These are phyloP conservation scores for Cryptus armator DNA, from an alignment of 2,888 invertebrate genomes.

Conservation along the genomic window DNA sequence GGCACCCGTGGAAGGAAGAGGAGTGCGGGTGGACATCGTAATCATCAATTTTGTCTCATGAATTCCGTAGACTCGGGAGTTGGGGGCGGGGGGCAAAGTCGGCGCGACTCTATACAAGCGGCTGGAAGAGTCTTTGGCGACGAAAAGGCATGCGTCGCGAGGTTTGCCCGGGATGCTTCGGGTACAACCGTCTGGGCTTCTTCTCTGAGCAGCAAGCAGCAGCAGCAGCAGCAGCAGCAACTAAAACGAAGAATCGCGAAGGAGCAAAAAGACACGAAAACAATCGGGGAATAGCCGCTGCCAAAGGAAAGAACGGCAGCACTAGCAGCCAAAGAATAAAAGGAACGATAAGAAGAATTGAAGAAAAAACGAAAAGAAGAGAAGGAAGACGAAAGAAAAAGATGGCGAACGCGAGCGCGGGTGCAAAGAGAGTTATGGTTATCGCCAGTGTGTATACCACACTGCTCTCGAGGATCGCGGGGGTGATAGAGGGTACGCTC, in stretches of 20 bases:
- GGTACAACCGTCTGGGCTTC: slow-evolving; percentile 21
- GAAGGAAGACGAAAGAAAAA: slow-evolving; percentile 44
- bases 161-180: slow-evolving; percentile 5
- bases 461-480: slow-evolving; percentile 48
- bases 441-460: slow-evolving; percentile 79
- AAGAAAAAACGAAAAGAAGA: slow-evolving; percentile 57
- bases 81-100: slow-evolving; percentile 47
- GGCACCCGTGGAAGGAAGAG: not conserved
- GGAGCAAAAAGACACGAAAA: slow-evolving; percentile 71
- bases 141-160: slow-evolving; percentile 49
- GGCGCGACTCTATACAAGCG: slow-evolving; percentile 22
- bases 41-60: slow-evolving; percentile 78
- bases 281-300: slow-evolving; percentile 76
- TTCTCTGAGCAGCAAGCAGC: slow-evolving; percentile 4
- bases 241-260: slow-evolving; percentile 53
- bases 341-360: slow-evolving; percentile 38
- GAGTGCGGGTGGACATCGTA: slow-evolving; percentile 70
- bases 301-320: slow-evolving; percentile 58
- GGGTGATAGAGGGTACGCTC: slow-evolving; percentile 27
- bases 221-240: not conserved
- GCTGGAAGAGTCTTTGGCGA: slow-evolving; percentile 38
- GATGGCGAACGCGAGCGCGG: slow-evolving; percentile 71
- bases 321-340: slow-evolving; percentile 53
- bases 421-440: slow-evolving; percentile 81
- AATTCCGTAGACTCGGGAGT: slow-evolving; percentile 67